Evolutionary conservation across 1,140 invertebrate species (phyloP).

Genomic region (Pseudomyrmex sp.): DNA sequence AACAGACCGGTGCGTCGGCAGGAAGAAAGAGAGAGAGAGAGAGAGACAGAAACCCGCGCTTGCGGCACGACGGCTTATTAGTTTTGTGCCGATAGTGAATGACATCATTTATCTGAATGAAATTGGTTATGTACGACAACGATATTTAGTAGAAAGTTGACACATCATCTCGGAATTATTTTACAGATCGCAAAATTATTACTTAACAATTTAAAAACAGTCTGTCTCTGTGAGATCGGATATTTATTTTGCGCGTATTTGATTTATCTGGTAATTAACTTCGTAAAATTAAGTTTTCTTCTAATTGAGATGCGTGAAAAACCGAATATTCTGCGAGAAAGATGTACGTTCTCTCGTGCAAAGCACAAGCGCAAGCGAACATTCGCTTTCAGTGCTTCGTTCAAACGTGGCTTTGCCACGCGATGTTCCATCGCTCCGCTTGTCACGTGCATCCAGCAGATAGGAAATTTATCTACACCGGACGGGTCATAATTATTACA

Average conservation of each 20-base stretch:
- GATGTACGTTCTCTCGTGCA: conserved; percentile 12
- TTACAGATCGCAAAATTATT: too few species aligned
- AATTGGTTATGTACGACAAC: conserved; percentile 36
- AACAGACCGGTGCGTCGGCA: conserved; percentile 24
- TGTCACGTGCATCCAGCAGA: conserved; percentile 13
- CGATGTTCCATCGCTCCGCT: conserved; percentile 26
- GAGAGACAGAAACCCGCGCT: background rate
- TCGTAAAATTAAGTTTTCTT: too few species aligned
- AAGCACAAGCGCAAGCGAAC: background rate
- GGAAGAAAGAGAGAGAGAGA: conserved; percentile 11
- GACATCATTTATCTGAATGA: conserved; percentile 61
- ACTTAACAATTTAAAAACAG: too few species aligned
- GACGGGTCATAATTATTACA: conserved; percentile 43
- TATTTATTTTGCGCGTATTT: too few species aligned
- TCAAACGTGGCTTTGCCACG: conserved; percentile 15
- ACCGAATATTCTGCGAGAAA: background rate
- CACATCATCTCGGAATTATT: too few species aligned
- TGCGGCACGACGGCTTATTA: conserved; percentile 57
- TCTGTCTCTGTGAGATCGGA: too few species aligned
- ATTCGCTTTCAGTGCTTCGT: background rate
- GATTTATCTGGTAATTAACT: too few species aligned
- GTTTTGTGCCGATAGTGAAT: conserved; percentile 59
- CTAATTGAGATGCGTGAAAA: background rate
- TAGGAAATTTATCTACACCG: conserved; percentile 44
- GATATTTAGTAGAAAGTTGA: conserved; percentile 3